These are phyloP conservation scores for Albula glossodonta DNA, from an alignment of 2,113 vertebrate species.

Conservation along the genomic window DNA sequence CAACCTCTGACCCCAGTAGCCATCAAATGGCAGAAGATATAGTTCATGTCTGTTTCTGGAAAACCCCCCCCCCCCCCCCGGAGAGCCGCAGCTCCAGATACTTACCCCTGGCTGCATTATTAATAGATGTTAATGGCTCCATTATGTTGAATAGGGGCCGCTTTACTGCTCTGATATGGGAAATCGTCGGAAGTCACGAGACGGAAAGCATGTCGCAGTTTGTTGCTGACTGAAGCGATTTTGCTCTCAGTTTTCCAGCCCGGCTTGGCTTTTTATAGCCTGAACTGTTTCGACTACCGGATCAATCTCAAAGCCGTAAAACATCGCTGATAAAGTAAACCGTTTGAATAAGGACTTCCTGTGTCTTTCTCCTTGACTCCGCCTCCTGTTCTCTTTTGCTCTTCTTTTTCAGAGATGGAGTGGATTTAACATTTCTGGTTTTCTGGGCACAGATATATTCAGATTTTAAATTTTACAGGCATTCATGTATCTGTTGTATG, in stretches of 20 bases:
- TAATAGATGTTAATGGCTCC: conserved; percentile 77
- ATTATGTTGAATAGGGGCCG: conserved; percentile 60
- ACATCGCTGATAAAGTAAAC: background rate
- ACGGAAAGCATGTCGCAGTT: conserved; percentile 41
- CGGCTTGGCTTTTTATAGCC: conserved; percentile 15
- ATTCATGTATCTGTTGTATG: background rate
- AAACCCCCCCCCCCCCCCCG: no score
- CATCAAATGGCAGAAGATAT: conserved; percentile 68
- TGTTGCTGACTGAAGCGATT: conserved; percentile 33
- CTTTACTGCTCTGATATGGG: conserved; percentile 51
- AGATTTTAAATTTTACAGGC: background rate
- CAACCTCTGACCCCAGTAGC: conserved; percentile 67
- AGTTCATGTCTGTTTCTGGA: conserved; percentile 73
- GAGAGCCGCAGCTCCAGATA: conserved; percentile 63
- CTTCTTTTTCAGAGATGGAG: background rate
- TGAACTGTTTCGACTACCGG: background rate
- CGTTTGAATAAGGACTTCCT: background rate
- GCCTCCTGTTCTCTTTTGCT: background rate
- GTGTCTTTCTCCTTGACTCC: background rate
- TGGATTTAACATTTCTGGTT: background rate
- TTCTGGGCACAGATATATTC: background rate
- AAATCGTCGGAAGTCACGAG: conserved; percentile 44
- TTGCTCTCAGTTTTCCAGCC: conserved; percentile 13
- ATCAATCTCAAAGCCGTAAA: conserved; percentile 1
- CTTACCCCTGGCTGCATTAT: conserved; percentile 73